phyloP scores from a whole-genome alignment of 2,113 vertebrate genomes.

The Sphyrna mokarran region DNA sequence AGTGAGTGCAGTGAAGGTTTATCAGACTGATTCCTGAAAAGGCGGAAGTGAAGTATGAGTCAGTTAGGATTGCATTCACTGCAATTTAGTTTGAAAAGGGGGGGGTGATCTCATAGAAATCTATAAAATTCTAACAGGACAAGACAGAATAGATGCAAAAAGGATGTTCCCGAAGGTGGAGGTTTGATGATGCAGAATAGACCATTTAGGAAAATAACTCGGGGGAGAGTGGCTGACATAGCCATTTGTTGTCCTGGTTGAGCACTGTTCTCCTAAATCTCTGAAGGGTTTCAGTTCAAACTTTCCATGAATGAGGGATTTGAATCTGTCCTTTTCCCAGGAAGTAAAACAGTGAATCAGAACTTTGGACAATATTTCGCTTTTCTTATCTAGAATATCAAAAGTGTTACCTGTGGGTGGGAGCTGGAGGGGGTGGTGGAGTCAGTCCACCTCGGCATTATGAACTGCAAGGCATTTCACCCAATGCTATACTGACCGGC shows the following conservation, averaged over 20 bases:
- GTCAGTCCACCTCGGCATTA: no score
- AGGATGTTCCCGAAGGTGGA: no score
- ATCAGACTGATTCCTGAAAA: no score
- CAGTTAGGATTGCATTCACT: no score
- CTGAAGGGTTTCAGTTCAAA: not conserved
- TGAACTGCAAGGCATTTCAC: no score
- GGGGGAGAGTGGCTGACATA: not conserved
- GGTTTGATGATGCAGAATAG: no score
- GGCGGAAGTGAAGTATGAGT: no score
- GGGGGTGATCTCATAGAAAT: not conserved
- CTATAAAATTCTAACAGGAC: no score
- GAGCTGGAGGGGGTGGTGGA: no score
- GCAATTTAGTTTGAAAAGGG: not conserved
- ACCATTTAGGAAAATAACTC: not conserved
- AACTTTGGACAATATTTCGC: not conserved
- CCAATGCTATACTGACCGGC: not conserved
- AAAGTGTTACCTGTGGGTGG: no score
- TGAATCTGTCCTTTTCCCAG: not conserved
- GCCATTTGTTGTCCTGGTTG: not conserved
- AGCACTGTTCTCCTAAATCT: not conserved
- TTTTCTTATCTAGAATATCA: not conserved
- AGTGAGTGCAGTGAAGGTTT: no score
- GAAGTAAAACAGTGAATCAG: not conserved
- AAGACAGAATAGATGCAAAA: no score
- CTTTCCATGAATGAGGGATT: not conserved